Conservation (phyloP, 2,888 invertebrate species). For the Altica lythri region DNA sequence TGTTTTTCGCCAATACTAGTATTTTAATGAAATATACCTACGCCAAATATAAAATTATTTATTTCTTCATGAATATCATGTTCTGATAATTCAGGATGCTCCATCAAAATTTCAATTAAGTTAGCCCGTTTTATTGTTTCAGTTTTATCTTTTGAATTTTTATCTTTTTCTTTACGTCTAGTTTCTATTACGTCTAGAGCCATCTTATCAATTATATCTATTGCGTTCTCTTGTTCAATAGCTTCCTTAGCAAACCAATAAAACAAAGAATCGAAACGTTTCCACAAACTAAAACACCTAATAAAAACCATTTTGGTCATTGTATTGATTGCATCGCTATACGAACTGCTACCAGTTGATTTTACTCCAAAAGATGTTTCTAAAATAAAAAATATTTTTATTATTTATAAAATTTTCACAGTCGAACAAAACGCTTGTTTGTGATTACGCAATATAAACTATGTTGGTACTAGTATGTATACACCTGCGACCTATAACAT, state of each 20-base stretch:
- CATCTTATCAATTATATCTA: not conserved
- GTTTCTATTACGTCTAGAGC: not conserved
- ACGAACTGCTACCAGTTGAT: not conserved
- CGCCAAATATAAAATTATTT: conserved; percentile 63
- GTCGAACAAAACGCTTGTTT: no score
- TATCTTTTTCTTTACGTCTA: conserved; percentile 2
- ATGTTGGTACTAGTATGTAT: no score
- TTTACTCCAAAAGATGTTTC: not conserved
- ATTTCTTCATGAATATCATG: conserved; percentile 61
- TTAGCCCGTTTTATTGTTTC: not conserved
- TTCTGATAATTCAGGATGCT: conserved; percentile 47
- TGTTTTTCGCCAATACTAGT: no score
- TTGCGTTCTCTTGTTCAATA: not conserved
- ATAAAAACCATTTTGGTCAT: not conserved
- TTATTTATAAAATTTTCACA: no score
- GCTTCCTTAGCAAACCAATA: not conserved
- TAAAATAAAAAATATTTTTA: not conserved
- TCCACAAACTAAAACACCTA: not conserved
- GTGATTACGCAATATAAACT: no score
- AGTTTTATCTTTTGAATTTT: not conserved
- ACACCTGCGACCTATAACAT: no score
- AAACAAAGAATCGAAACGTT: not conserved
- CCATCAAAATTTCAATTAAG: conserved; percentile 11
- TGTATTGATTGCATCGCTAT: not conserved
- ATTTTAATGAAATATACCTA: conserved; percentile 42